Percentiles rank a stretch among this genome's conserved stretches.
Evolutionary conservation across 2,888 invertebrate species (phyloP).

Genomic region (Blera fallax): DNA sequence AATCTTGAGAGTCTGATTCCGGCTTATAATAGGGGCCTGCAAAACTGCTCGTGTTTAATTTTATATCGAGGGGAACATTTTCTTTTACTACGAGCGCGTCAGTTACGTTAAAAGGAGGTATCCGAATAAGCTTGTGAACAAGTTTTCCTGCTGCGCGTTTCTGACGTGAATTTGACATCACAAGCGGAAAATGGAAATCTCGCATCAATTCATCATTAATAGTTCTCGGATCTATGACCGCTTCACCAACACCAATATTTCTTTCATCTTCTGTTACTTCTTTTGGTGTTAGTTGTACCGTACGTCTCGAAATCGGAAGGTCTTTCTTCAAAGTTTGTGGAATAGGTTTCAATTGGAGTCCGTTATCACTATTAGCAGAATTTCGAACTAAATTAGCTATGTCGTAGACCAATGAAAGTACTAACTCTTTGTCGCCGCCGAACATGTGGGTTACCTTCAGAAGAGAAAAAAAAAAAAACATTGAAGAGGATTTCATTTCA

Average conservation of each 20-base stretch:
- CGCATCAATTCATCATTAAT: conserved; percentile 77
- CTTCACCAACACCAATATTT: conserved; percentile 73
- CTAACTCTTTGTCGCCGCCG: conserved; percentile 83
- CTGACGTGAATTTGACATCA: neutral
- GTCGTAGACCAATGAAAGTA: conserved; percentile 86
- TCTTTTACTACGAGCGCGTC: conserved; percentile 74
- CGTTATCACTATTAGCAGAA: conserved; percentile 80
- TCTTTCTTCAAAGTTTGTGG: neutral
- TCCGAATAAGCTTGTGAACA: conserved; percentile 78
- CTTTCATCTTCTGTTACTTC: conserved; percentile 68
- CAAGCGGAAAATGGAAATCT: conserved; percentile 10
- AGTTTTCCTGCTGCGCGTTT: conserved; percentile 75
- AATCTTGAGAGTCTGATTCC: neutral
- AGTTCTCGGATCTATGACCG: conserved; percentile 77
- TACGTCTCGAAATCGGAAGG: conserved; percentile 56
- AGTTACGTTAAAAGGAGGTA: conserved; percentile 75
- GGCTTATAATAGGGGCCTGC: conserved; percentile 73
- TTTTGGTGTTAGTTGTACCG: conserved; percentile 73
- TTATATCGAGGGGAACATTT: conserved; percentile 61
- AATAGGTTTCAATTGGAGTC: conserved; percentile 73
- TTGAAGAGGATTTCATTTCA: neutral
- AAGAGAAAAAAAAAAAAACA: conserved; percentile 59
- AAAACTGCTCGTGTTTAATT: conserved; percentile 79
- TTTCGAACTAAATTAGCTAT: conserved; percentile 85
- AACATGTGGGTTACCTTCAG: conserved; percentile 85